Percentiles rank a stretch among this genome's conserved stretches.
These are phyloP conservation scores for Chloropsis cyanopogon DNA, from an alignment of 2,113 vertebrate species.

Conservation along the genomic window DNA sequence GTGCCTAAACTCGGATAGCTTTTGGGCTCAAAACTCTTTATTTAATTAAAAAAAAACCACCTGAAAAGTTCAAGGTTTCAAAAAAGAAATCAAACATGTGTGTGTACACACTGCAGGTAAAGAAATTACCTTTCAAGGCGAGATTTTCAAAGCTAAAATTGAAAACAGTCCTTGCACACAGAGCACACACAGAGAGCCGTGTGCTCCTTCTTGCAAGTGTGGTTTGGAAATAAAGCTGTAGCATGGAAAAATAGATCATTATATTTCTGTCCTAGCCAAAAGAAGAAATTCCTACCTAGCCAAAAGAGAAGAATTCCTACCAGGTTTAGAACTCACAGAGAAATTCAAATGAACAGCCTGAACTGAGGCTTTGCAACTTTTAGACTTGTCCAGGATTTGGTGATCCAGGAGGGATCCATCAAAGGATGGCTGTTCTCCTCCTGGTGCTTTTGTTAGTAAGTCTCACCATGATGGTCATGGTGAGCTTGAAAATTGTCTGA, in stretches of 20 bases:
- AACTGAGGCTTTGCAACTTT: background rate
- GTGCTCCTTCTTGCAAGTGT: background rate
- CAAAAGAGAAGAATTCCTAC: background rate
- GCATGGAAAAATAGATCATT: background rate
- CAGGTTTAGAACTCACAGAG: background rate
- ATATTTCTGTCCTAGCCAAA: background rate
- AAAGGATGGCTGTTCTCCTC: background rate
- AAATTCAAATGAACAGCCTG: background rate
- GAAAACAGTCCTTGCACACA: background rate
- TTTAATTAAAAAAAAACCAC: background rate
- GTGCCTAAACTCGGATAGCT: background rate
- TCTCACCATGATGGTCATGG: rapidly evolving
- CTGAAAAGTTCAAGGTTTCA: background rate
- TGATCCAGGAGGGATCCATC: background rate
- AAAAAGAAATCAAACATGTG: background rate
- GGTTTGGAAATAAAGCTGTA: background rate
- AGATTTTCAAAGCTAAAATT: background rate
- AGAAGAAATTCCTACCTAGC: too few species aligned
- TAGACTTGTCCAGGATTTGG: background rate
- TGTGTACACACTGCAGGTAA: background rate
- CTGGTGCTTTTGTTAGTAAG: background rate
- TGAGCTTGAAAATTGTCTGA: background rate
- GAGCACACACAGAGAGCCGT: background rate
- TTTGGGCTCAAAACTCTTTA: background rate
- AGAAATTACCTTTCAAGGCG: background rate